Base-by-base conservation (phyloP, 2,797 vertebrate species). In the Tenualosa thibaudeaui region DNA sequence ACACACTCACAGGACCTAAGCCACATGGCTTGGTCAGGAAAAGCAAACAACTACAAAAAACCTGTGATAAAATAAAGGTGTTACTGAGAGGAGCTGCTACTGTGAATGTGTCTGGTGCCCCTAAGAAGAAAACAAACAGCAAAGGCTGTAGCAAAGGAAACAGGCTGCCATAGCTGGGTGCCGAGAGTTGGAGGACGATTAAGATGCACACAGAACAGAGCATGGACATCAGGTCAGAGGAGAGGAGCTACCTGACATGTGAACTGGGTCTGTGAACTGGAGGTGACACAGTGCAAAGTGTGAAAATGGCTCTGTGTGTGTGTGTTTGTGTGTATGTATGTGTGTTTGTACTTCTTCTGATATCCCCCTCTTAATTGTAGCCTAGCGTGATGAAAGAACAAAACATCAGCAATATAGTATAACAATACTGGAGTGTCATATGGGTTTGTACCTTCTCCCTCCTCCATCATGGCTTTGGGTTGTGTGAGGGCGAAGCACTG, bases 401-500 rank as follows among this genome's bases (percentile, higher is more conserved):
- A 43, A 19, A 78, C 37, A 78, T 22, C 43, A 5, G 8, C 60
- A 24, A 24, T n/a, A 24, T 5, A n/a, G 22, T 46, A 31, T 31
- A 31, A 31, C 31, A 31, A 31, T 1, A 31, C 31, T 31, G 31
- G 31, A 31, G 31, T 31, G 31, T 31, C 31, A 31, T 31, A 31
- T 31, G 31, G 0, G 31, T 31, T 31, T 31, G 31, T 93, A 99
- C 98, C 98, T 95, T 99, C 98, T 9, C 98, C 98, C 88, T 99
- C 98, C 90, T 99, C 98, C 94, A 99, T 97, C 96, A 99, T 98
- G 88, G 98, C 98, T 81, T 97, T 96, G 8, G 98, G 98, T 91
- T 99, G 98, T 4, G 98, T 99, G 86, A 99, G 95, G 58, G 98
- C 98, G 81, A 99, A 99, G 90, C 98, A 99, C 90, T 99, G 98